These are phyloP conservation scores for Columba guinea DNA, from an alignment of 2,797 vertebrate species.

Conservation along the genomic window DNA sequence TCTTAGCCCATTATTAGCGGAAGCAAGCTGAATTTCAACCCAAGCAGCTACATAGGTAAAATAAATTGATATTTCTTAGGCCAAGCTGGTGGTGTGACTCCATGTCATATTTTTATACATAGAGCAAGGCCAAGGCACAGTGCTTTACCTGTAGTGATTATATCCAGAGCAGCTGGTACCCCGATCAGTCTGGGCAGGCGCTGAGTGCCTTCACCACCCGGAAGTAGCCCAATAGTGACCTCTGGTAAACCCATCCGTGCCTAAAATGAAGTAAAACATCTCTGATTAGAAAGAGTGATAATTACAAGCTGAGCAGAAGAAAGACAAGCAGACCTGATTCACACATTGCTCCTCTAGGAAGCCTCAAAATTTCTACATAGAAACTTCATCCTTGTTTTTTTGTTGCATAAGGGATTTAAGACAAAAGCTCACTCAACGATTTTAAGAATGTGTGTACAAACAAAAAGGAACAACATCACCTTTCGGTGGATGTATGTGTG, in stretches of 20 bases:
- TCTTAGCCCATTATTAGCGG: not conserved
- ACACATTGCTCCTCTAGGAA: not conserved
- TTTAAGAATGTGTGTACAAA: not conserved
- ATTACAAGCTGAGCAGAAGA: not conserved
- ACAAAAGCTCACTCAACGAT: not conserved
- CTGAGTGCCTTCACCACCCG: slow-evolving; percentile 88
- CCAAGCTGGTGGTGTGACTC: not conserved
- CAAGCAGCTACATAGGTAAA: not conserved
- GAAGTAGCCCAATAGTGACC: slow-evolving; percentile 89
- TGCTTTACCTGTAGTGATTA: slow-evolving; percentile 89
- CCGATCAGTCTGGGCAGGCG: slow-evolving; percentile 90
- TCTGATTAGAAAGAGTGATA: not conserved
- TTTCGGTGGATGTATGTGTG: not conserved
- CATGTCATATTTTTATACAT: not conserved
- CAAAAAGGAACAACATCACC: not conserved
- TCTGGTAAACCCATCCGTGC: slow-evolving; percentile 88
- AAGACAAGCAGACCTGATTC: not conserved
- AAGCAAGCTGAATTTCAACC: not conserved
- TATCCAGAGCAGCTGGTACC: slow-evolving; percentile 85
- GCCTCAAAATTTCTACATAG: not conserved
- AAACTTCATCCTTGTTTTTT: not conserved
- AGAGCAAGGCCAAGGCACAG: not conserved
- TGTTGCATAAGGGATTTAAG: not conserved
- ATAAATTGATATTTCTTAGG: not conserved
- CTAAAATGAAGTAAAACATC: slow-evolving; percentile 70